These are phyloP conservation scores for Caenorhabditis sulstoni DNA, from an alignment of 2,888 invertebrate genomes.

Conservation along the genomic window DNA sequence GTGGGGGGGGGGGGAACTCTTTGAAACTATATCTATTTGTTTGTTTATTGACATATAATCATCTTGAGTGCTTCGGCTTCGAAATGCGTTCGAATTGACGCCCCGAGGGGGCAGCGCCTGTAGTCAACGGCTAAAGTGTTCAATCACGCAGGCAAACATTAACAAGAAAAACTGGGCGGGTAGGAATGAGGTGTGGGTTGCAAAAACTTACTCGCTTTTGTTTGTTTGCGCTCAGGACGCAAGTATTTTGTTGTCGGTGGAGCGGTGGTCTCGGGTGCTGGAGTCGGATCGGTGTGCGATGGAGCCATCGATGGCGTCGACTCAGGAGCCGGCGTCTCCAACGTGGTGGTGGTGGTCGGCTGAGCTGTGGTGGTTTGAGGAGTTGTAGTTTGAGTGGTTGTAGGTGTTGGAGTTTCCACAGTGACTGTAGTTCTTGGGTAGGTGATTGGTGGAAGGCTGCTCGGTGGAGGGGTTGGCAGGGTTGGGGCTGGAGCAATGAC, in stretches of 20 bases:
- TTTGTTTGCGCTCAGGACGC: constrained; percentile 67
- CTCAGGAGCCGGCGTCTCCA: constrained; percentile 57
- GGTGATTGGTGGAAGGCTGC: constrained; percentile 59
- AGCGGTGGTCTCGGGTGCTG: constrained; percentile 47
- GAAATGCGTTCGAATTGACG: constrained; percentile 27
- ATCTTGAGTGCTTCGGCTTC: constrained; percentile 47
- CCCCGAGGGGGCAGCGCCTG: constrained; percentile 11
- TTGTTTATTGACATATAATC: constrained; percentile 49
- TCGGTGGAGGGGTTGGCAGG: constrained; percentile 49
- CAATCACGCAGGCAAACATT: constrained; percentile 55
- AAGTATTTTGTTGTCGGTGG: constrained; percentile 62
- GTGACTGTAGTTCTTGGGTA: constrained; percentile 51
- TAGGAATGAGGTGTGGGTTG: constrained; percentile 15
- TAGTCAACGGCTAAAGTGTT: constrained; percentile 47
- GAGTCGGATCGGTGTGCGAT: constrained; percentile 53
- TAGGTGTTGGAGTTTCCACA: constrained; percentile 23
- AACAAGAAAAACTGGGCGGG: constrained; percentile 25
- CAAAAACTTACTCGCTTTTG: constrained; percentile 59
- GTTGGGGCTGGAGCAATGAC: constrained; percentile 35
- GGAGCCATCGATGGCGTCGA: constrained; percentile 58
- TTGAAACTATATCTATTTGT: constrained; percentile 47
- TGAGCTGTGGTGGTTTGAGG: constrained; percentile 31
- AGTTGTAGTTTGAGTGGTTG: constrained; percentile 25
- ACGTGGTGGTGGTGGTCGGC: constrained; percentile 56
- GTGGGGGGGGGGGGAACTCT: too few species aligned